These are phyloP conservation scores for Brachionus rubens DNA, from an alignment of 1,140 invertebrate species.

Conservation along the genomic window DNA sequence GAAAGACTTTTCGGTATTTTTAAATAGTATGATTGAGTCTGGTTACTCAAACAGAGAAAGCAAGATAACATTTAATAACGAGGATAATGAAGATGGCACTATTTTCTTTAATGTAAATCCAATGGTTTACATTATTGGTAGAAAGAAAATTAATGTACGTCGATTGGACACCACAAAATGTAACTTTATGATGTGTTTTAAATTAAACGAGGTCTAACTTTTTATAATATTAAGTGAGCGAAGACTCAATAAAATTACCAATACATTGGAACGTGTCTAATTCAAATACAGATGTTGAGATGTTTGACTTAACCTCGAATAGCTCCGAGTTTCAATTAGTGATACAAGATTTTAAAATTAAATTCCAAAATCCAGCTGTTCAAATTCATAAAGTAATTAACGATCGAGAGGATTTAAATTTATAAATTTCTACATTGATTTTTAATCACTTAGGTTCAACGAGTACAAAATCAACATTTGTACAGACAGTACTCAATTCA, in stretches of 20 bases:
- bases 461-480: slow-evolving; percentile 11
- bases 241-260: not conserved
- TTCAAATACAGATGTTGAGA: not conserved
- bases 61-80: not conserved
- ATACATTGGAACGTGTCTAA: not conserved
- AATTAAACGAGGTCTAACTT: too few relatives aligned
- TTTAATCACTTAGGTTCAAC: not conserved
- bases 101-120: slow-evolving; percentile 6
- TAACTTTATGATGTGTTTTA: not conserved
- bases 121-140: not conserved
- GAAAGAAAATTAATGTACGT: not conserved
- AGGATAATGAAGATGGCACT: not conserved
- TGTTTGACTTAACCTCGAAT: not conserved
- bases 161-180: not conserved
- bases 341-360: not conserved
- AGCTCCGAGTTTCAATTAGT: not conserved
- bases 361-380: slow-evolving; percentile 1
- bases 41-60: not conserved
- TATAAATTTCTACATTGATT: not conserved
- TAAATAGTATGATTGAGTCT: slow-evolving; percentile 30
- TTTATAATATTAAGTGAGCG: not conserved
- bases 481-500: not conserved
- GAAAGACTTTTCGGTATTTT: slow-evolving; percentile 16
- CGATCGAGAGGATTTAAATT: not conserved
- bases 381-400: not conserved